Percentiles rank a stretch among this genome's conserved stretches.
Evolutionary conservation across 2,888 invertebrate species (phyloP).

Genomic region (Eurois occulta): DNA sequence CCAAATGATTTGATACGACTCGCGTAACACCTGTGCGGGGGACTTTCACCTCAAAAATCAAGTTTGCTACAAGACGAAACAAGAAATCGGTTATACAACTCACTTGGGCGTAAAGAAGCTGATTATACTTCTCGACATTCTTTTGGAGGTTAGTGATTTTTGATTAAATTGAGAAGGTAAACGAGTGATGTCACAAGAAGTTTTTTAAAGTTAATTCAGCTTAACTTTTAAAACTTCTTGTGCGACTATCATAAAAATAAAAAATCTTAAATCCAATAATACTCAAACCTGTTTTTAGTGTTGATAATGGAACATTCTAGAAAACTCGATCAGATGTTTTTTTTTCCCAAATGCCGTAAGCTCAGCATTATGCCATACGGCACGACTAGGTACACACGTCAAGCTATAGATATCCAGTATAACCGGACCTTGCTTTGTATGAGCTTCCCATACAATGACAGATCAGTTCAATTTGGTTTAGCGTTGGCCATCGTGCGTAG

Average conservation of each 20-base stretch:
- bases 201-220: too few species aligned
- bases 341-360: background rate
- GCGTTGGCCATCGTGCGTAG: background rate
- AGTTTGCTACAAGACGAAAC: slow-evolving; percentile 76
- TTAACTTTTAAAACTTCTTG: too few species aligned
- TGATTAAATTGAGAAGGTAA: background rate
- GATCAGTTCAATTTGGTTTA: background rate
- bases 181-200: background rate
- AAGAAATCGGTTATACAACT: slow-evolving; percentile 84
- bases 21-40: slow-evolving; percentile 80
- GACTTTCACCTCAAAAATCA: slow-evolving; percentile 86
- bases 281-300: background rate
- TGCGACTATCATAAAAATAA: background rate
- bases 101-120: slow-evolving; percentile 70
- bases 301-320: background rate
- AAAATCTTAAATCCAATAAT: background rate
- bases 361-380: background rate
- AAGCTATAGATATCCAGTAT: background rate
- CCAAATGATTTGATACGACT: slow-evolving; percentile 78
- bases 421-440: too few species aligned
- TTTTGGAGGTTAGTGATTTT: slow-evolving; percentile 33
- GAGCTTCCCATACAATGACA: background rate
- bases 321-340: background rate
- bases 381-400: too few species aligned
- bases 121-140: slow-evolving; percentile 63